These are phyloP conservation scores for Phenganax marumi DNA, from an alignment of 92 coral and sea anemone species.

Conservation along the genomic window DNA sequence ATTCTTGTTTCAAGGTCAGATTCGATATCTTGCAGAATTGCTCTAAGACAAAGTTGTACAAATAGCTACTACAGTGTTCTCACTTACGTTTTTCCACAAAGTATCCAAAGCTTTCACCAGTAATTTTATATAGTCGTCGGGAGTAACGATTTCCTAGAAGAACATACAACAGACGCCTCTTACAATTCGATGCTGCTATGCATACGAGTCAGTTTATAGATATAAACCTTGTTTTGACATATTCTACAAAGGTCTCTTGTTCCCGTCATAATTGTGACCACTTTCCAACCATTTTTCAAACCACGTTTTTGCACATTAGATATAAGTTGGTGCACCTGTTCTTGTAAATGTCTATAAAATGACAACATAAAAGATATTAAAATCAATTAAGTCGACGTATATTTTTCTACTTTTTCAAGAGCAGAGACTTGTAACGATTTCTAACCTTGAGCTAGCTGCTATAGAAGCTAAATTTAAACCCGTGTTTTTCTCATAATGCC, in stretches of 20 bases:
- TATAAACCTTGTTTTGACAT: slow-evolving; percentile 64
- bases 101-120: slow-evolving; percentile 70
- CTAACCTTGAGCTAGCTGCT: slow-evolving; percentile 64
- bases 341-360: slow-evolving; percentile 61
- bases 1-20: too few relatives aligned
- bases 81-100: slow-evolving; percentile 66
- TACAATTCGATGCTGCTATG: too few relatives aligned
- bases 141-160: slow-evolving; percentile 57
- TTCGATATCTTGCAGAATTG: neutral
- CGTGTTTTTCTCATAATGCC: slow-evolving; percentile 4
- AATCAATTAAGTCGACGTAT: neutral
- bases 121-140: slow-evolving; percentile 66
- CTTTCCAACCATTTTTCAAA: slow-evolving; percentile 81
- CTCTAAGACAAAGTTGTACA: neutral
- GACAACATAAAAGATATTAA: neutral
- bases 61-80: too few relatives aligned
- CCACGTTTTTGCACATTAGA: slow-evolving; percentile 55
- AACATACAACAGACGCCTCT: neutral
- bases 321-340: slow-evolving; percentile 66
- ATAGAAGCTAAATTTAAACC: slow-evolving; percentile 68
- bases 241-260: slow-evolving; percentile 76
- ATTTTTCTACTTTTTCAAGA: neutral
- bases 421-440: neutral
- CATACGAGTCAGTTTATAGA: neutral
- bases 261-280: slow-evolving; percentile 81